Evolutionary conservation across 2,113 vertebrate genomes (phyloP).

Genomic region (Leucosticte australis): DNA sequence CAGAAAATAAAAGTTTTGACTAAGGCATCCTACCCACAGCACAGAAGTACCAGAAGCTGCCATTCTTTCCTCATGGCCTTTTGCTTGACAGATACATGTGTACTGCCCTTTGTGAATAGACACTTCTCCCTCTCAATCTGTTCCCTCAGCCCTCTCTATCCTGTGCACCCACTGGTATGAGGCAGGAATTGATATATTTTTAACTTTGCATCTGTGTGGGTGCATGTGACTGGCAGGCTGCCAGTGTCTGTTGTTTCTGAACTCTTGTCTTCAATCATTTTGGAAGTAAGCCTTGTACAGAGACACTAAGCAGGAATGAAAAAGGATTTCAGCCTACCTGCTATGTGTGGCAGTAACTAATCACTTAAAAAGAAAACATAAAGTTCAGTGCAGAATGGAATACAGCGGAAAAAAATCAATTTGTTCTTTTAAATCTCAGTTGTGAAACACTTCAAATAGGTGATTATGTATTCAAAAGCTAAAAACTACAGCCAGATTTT

Average conservation of each 20-base stretch:
- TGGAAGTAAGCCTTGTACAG: slow-evolving; percentile 40
- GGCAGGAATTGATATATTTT: slow-evolving; percentile 59
- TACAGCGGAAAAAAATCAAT: slow-evolving; percentile 6
- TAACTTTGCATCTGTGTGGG: slow-evolving; percentile 64
- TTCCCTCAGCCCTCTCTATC: slow-evolving; percentile 38
- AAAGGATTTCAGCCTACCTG: slow-evolving; percentile 59
- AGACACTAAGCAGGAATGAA: slow-evolving; percentile 30
- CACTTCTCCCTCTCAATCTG: slow-evolving; percentile 46
- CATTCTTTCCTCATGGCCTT: neutral
- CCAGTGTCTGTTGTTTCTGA: slow-evolving; percentile 52
- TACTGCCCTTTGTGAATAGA: slow-evolving; percentile 44
- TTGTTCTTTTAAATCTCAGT: slow-evolving; percentile 19
- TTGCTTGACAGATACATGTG: slow-evolving; percentile 42
- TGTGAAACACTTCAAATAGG: neutral
- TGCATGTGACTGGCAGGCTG: slow-evolving; percentile 55
- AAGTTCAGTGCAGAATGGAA: slow-evolving; percentile 14
- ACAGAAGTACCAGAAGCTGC: neutral
- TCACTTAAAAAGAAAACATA: slow-evolving; percentile 1
- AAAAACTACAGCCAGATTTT: neutral
- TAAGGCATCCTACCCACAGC: neutral
- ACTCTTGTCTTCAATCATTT: slow-evolving; percentile 59
- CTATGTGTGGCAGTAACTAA: slow-evolving; percentile 52
- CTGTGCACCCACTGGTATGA: slow-evolving; percentile 43
- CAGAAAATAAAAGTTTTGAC: neutral
- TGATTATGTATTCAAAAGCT: neutral